phyloP scores from a whole-genome alignment of 2,888 invertebrate species.

The Athetis lepigone region DNA sequence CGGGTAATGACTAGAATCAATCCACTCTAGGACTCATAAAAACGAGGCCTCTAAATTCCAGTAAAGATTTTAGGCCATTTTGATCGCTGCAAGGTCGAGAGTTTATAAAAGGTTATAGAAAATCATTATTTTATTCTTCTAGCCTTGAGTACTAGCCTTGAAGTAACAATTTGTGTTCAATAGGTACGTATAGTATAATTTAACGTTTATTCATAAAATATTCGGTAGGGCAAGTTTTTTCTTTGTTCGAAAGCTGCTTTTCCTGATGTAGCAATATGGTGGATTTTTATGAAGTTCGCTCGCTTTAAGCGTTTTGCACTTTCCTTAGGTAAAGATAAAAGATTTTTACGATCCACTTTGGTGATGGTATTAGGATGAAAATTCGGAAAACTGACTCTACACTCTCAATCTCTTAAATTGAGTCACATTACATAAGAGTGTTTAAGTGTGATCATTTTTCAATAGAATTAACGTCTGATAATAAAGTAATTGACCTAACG shows the following conservation, averaged over 20 bases:
- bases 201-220: constrained; percentile 30
- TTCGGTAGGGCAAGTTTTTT: not conserved
- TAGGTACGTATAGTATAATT: no score
- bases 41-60: constrained; percentile 4
- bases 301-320: constrained; percentile 27
- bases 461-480: no score
- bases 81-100: not conserved
- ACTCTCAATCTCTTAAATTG: not conserved
- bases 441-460: no score
- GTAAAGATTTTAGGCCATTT: not conserved
- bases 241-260: constrained; percentile 2
- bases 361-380: constrained; percentile 5
- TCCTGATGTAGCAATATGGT: constrained; percentile 25
- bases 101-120: not conserved
- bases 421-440: not conserved
- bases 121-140: constrained; percentile 8
- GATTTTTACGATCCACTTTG: constrained; percentile 30
- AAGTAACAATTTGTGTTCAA: constrained; percentile 3
- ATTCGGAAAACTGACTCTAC: not conserved
- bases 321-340: constrained; percentile 12
- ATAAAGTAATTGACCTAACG: no score
- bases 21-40: constrained; percentile 36
- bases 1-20: constrained; percentile 54
- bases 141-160: constrained; percentile 21
- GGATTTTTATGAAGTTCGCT: constrained; percentile 23